Evolutionary conservation across 1,140 invertebrate genomes (phyloP), one percentile per base, ranked within the genome.

Genomic region (Idris sp.): DNA sequence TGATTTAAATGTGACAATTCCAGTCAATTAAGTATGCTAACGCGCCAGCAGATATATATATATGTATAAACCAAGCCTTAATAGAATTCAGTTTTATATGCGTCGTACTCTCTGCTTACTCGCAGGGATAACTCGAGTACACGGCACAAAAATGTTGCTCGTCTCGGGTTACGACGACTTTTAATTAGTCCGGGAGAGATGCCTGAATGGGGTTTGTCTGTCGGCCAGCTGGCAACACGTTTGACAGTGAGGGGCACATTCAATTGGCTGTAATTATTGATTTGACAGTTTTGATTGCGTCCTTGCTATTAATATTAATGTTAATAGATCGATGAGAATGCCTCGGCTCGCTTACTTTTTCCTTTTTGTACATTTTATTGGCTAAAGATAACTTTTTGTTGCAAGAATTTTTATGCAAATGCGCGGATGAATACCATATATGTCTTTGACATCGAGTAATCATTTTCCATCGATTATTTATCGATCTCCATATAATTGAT

Each of bases 1-100:
- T 65, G 69, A 73, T 64, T 73, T 73, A 73, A 65, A 59, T 64
- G 68, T 72, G 68, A 72, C 68, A 64, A 72, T 72, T 72, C 51
- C 44, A 72, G 68, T 61, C 67, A 71, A 71, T 71, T 71, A 71
- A 71, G 54, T 71, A 61, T 61, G 56, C 48, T 53, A 61, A 71
- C 36, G 67, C 54, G 30, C 44, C 44, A n/a, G n/a, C n/a, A 61
- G 67, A 71, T 61, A 61, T 61, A 71, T 31, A 13, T 54, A 71
- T 31, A 44, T 40, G 48, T 54, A 71, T 71, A 48, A 48, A 40
- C 53, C 64, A 38, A 69, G 53, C 15, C 53, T 58, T n/a, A 53
- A 69, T 59, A 61, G 54, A 53, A 59, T 59, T 59, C 46, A 69
- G 36, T 36, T 58, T 68, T 43, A 59, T 69, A 48, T 30, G 36